These are phyloP conservation scores for Xenops minutus DNA, from an alignment of 2,797 vertebrate genomes.

Conservation along the genomic window DNA sequence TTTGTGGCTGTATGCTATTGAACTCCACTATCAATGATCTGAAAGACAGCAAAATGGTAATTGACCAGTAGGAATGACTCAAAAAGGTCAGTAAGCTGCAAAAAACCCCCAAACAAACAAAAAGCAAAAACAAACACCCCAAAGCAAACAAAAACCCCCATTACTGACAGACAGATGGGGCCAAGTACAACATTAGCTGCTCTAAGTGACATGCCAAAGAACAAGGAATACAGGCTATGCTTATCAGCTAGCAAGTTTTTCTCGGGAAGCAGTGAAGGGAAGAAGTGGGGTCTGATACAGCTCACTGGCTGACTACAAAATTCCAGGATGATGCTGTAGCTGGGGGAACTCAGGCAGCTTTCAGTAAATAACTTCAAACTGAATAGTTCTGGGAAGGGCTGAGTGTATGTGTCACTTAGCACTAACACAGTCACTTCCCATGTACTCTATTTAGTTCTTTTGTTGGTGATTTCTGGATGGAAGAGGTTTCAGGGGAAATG, in stretches of 20 bases:
- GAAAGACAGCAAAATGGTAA: neutral
- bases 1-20: neutral
- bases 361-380: slow-evolving; percentile 5
- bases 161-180: neutral
- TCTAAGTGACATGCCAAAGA: slow-evolving; percentile 1
- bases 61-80: neutral
- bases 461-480: slow-evolving; percentile 28
- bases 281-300: neutral
- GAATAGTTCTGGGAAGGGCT: neutral
- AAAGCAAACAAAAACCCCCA: neutral
- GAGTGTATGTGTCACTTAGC: neutral
- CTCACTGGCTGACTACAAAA: neutral
- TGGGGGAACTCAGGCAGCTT: neutral
- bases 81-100: neutral
- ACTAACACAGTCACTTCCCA: slow-evolving; percentile 15
- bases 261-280: neutral
- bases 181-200: slow-evolving; percentile 34
- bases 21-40: neutral
- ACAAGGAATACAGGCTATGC: neutral
- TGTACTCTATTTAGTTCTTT: slow-evolving; percentile 8
- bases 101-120: neutral
- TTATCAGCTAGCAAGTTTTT: slow-evolving; percentile 29
- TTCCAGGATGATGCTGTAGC: slow-evolving; percentile 46
- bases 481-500: slow-evolving; percentile 26
- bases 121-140: neutral